Evolutionary conservation across 2,888 invertebrate genomes (phyloP), one percentile per base, ranked within the genome.

Genomic region (Acrobasis suavella): DNA sequence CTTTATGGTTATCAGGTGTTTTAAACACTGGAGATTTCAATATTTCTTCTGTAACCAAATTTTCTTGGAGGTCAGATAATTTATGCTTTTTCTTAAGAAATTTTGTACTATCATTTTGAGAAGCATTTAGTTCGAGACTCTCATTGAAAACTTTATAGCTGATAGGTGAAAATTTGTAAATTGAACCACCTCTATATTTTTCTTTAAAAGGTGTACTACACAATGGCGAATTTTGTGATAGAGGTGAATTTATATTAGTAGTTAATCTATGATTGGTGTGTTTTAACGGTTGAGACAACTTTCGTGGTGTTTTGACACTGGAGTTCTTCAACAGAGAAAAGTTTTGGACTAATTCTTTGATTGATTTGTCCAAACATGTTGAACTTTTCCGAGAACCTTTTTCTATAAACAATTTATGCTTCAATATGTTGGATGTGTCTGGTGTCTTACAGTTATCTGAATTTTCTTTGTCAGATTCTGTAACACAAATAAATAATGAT

Each of bases 401-500:
- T 75, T 91, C 91, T 59, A 91, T 78, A 49, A 85, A 62, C 39
- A 91, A 71, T 69, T 86, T 69, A 71, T 89, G 81, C 42, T 77
- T 67, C 67, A 75, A 77, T 58, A 91, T 80, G 68, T 91, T 81
- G 54, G 87, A 82, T 14, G 67, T 66, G 67, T 89, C 81, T 66
- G 65, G 67, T 9, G 72, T 32, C 63, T 74, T 66, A 55, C 50
- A 58, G 49, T 65, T 65, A 63, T 72, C 69, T 10, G 64, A 65
- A 6, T 90, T 91, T 80, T 91, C 91, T 74, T 90, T 89, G 16
- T 87, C 85, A 15, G 86, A 85, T 63, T 84, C 90, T 91, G 77
- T 54, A 83, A 83, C 10, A 22, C 9, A 65, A 64, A 50, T 61
- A 50, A 64, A 54, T 46, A 49, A 39, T 50, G n/a, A n/a, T n/a